A percentile compares a stretch with the other conserved stretches of the same genome.
Evolutionary conservation across 2,113 vertebrate genomes (phyloP).

Genomic region (Austrofundulus limnaeus): DNA sequence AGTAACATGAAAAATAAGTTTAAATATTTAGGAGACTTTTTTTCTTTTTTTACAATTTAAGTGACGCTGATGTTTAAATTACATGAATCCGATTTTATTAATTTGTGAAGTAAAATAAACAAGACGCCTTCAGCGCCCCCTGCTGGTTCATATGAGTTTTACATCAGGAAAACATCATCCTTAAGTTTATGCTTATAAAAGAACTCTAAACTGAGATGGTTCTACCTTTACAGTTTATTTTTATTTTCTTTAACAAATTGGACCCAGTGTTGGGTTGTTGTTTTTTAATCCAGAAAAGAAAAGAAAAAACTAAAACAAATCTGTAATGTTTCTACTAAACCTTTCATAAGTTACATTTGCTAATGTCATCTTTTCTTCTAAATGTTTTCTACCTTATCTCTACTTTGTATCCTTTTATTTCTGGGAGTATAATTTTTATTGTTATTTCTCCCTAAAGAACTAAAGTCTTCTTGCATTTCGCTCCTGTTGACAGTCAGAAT

Average conservation of each 20-base stretch:
- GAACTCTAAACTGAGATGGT: too few relatives aligned
- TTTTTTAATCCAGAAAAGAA: too few relatives aligned
- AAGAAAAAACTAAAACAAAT: too few relatives aligned
- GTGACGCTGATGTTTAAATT: too few relatives aligned
- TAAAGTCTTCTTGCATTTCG: background rate
- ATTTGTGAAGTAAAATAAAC: background rate
- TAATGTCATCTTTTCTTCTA: background rate
- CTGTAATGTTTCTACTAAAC: background rate
- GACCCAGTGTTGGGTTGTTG: too few relatives aligned
- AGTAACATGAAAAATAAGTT: background rate
- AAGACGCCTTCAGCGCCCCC: conserved; percentile 7
- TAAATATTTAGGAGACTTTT: background rate
- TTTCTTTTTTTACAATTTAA: background rate
- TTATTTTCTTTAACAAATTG: too few relatives aligned
- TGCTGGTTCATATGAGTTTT: conserved; percentile 9
- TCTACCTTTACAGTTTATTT: too few relatives aligned
- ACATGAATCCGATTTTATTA: background rate
- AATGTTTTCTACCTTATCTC: background rate
- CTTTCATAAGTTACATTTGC: background rate
- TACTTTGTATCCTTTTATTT: background rate
- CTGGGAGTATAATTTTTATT: background rate
- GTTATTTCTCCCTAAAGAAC: background rate
- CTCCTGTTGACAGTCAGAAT: background rate
- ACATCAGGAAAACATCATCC: background rate
- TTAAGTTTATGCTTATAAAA: too few relatives aligned